Percentiles rank a stretch among this genome's conserved stretches.
Evolutionary conservation across 2,888 invertebrate species (phyloP).

Genomic region (Branchellion lobata): DNA sequence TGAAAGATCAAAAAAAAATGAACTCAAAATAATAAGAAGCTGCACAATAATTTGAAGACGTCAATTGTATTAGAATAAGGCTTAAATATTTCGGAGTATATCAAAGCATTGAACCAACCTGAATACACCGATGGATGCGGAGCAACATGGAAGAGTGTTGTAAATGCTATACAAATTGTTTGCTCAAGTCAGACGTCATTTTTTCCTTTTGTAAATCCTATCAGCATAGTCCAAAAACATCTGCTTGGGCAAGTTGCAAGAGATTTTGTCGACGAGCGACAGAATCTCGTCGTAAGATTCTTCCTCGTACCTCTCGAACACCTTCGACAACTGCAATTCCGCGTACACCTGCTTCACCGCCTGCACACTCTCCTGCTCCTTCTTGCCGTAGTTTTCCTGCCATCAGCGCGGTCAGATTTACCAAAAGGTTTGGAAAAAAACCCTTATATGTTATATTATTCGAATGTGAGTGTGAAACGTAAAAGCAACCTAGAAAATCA

Average conservation of each 20-base stretch:
- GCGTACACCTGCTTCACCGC: constrained; percentile 58
- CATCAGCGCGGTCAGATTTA: no score
- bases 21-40: no score
- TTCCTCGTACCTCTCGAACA: constrained; percentile 60
- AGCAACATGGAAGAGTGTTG: no score
- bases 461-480: not conserved
- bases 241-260: constrained; percentile 55
- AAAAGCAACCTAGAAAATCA: not conserved
- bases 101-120: no score
- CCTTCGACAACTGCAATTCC: constrained; percentile 55
- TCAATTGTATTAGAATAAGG: no score
- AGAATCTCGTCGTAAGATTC: constrained; percentile 56
- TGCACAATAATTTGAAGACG: no score
- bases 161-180: no score
- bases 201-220: constrained; percentile 61
- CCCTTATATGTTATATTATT: not conserved
- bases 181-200: no score
- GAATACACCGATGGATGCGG: no score
- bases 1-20: no score
- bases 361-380: constrained; percentile 55
- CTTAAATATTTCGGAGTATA: no score
- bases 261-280: constrained; percentile 55
- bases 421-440: not conserved
- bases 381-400: constrained; percentile 59
- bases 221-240: constrained; percentile 58